Conservation (phyloP, 2,113 vertebrate genomes). For the Apaloderma vittatum region DNA sequence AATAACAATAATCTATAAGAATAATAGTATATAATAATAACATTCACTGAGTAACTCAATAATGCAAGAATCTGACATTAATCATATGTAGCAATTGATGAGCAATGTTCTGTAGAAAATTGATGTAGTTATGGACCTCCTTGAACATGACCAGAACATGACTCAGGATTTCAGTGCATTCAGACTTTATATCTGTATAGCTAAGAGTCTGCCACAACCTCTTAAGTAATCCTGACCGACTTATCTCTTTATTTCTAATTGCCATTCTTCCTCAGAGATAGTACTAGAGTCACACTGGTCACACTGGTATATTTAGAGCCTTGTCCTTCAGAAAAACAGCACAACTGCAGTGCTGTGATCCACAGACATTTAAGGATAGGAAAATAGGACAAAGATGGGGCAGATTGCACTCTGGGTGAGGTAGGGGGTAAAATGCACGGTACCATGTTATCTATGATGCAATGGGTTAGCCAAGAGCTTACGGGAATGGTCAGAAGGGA, state of each 20-base stretch:
- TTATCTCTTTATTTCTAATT: neutral
- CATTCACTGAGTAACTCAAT: neutral
- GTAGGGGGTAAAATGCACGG: neutral
- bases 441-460: fast-evolving
- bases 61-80: neutral
- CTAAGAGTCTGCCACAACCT: neutral
- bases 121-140: neutral
- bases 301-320: neutral
- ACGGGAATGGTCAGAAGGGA: neutral
- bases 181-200: neutral
- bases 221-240: neutral
- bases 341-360: neutral
- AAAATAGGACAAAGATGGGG: neutral
- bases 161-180: neutral
- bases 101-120: neutral
- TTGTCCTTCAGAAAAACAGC: neutral
- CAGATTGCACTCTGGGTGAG: neutral
- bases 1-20: neutral
- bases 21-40: neutral
- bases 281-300: neutral
- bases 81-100: neutral
- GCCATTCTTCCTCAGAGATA: neutral
- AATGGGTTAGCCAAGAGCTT: neutral
- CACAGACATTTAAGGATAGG: neutral
- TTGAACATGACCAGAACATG: neutral